These are phyloP conservation scores for Onthophagus taurus DNA, from an alignment of 1,140 invertebrate species.

Conservation along the genomic window DNA sequence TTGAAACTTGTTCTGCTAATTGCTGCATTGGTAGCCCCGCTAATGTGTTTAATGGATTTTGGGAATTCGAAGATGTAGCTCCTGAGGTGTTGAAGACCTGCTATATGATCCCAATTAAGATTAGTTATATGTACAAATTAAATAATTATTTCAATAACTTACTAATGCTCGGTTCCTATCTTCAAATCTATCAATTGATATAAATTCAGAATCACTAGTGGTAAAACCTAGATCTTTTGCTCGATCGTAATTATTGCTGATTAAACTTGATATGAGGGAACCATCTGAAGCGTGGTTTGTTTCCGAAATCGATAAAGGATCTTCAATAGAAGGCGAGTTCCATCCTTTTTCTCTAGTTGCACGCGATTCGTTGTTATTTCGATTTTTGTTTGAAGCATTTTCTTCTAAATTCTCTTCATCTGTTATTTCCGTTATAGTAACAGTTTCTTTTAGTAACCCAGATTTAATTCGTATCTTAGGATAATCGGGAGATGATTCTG, in stretches of 20 bases:
- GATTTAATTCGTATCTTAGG: constrained; percentile 34
- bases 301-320: constrained; percentile 30
- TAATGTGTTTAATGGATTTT: constrained; percentile 27
- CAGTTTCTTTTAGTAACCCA: constrained; percentile 30
- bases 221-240: constrained; percentile 35
- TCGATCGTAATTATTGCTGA: constrained; percentile 32
- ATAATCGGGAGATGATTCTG: constrained; percentile 28
- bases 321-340: constrained; percentile 27
- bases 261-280: constrained; percentile 28
- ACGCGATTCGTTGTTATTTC: no score
- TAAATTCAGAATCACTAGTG: constrained; percentile 34
- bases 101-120: constrained; percentile 20
- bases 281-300: constrained; percentile 20
- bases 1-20: constrained; percentile 34
- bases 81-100: constrained; percentile 30
- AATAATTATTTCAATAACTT: constrained; percentile 6
- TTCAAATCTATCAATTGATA: constrained; percentile 31
- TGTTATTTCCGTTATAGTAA: constrained; percentile 33
- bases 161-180: constrained; percentile 31
- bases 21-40: constrained; percentile 35
- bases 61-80: constrained; percentile 3
- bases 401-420: no score
- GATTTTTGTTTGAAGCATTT: no score
- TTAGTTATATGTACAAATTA: constrained; percentile 1
- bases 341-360: no score